These are phyloP conservation scores for Coreoperca whiteheadi DNA, from an alignment of 2,113 vertebrate genomes.

Conservation along the genomic window DNA sequence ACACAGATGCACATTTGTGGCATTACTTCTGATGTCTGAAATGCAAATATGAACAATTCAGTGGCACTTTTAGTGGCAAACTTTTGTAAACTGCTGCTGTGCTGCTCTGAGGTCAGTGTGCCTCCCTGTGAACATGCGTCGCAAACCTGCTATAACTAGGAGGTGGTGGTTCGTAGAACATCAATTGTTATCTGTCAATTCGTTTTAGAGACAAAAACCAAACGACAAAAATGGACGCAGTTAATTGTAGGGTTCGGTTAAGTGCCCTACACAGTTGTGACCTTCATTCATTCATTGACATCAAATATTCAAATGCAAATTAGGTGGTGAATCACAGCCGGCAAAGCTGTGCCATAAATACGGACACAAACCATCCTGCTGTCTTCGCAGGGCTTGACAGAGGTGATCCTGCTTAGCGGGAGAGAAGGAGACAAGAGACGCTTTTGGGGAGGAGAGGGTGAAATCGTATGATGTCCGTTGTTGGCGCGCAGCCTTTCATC, in stretches of 20 bases:
- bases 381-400: conserved; percentile 55
- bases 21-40: neutral
- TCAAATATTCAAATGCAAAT: conserved; percentile 76
- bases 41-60: neutral
- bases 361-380: neutral
- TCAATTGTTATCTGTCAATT: conserved; percentile 13
- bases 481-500: conserved; percentile 76
- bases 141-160: conserved; percentile 16
- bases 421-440: neutral
- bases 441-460: neutral
- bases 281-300: conserved; percentile 26
- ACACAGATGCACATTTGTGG: neutral
- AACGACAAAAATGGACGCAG: conserved; percentile 5
- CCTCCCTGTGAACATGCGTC: neutral
- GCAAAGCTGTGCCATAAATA: conserved; percentile 65
- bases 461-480: conserved; percentile 73
- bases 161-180: conserved; percentile 13
- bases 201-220: conserved; percentile 13
- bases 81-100: neutral
- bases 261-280: conserved; percentile 10
- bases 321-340: conserved; percentile 49
- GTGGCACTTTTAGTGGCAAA: neutral
- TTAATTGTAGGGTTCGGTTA: conserved; percentile 64
- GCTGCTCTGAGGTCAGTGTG: neutral
- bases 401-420: conserved; percentile 50